Percentiles rank a stretch among this genome's conserved stretches.
These are phyloP conservation scores for Corvus moneduloides DNA, from an alignment of 2,113 vertebrate genomes.

Conservation along the genomic window DNA sequence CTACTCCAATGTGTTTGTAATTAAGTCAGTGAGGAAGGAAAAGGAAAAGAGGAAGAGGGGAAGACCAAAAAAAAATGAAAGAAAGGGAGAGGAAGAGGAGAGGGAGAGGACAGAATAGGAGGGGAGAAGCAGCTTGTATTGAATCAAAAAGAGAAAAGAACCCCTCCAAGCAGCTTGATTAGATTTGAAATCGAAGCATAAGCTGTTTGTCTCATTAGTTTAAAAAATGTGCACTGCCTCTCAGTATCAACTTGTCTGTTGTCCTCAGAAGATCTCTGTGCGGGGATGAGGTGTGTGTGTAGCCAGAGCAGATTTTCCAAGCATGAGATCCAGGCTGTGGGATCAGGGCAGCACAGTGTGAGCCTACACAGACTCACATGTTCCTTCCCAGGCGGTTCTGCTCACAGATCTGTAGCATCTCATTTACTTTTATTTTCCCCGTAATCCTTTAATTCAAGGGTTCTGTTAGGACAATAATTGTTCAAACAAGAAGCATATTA, in stretches of 20 bases:
- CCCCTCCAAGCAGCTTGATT: not conserved
- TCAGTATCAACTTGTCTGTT: not conserved
- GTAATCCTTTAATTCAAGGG: conserved; percentile 32
- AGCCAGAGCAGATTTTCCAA: not conserved
- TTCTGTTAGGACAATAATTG: conserved; percentile 39
- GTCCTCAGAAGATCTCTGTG: not conserved
- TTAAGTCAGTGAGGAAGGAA: not conserved
- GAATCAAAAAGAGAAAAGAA: not conserved
- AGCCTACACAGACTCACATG: not conserved
- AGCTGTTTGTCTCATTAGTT: not conserved
- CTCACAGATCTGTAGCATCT: not conserved
- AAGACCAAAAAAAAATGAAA: accelerated
- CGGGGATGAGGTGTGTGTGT: not conserved
- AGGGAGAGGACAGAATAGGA: not conserved
- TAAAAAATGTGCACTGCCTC: not conserved
- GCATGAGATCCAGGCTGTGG: not conserved
- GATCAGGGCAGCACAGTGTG: not conserved
- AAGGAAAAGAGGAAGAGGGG: too few species aligned
- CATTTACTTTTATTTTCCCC: not conserved
- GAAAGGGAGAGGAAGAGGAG: not conserved
- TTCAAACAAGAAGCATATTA: conserved; percentile 25
- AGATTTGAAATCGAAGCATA: not conserved
- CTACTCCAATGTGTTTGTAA: not conserved
- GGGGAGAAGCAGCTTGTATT: not conserved
- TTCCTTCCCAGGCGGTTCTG: not conserved